Evolutionary conservation across 2,113 vertebrate genomes (phyloP), one percentile per base, ranked within the genome.

Genomic region (Pseudorhombus dupliciocellatus): DNA sequence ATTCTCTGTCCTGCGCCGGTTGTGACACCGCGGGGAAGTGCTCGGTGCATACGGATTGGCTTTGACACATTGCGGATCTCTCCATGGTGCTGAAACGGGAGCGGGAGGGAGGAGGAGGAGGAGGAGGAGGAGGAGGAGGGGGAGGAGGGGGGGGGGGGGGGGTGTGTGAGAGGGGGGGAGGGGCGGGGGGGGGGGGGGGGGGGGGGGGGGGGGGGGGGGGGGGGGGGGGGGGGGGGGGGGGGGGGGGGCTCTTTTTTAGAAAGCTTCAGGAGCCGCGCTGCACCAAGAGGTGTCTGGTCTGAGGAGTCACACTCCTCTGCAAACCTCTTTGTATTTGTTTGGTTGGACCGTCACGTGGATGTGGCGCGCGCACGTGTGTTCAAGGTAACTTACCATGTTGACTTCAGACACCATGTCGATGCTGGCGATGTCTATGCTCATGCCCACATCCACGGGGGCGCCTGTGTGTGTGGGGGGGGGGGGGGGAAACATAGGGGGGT

Each of bases 371-470:
- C 11, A 21, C 11, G 50, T 14, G 11, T 24, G 5, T 7, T 40
- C 10, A 88, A 20, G 22, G 20, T 1, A 77, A 97, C 96, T 97
- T 89, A 98, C 96, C 96, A 96, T 98, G 91, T 96, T 98, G 87
- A 97, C 96, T 93, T 98, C 96, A 7, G 96, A 97, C 73, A 97
- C 96, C 95, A 96, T 96, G 81, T 98, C 96, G 60, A 96, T 98
- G 75, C 96, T 96, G 88, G 95, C 93, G 69, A 98, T 95, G 76
- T 97, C 95, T 84, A 98, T 97, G 83, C 95, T 92, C 96, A 97
- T 97, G 65, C 95, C 96, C 37, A 98, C 97, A 40, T 96, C 96
- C 83, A 98, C 96, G 4, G 96, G 96, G 69, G 96, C 94, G 87
- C 97, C 96, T 96, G 9, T 82, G 34, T 5, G 34, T 37, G 34